Evolutionary conservation across 2,113 vertebrate species (phyloP).

Genomic region (Macaca fascicularis): DNA sequence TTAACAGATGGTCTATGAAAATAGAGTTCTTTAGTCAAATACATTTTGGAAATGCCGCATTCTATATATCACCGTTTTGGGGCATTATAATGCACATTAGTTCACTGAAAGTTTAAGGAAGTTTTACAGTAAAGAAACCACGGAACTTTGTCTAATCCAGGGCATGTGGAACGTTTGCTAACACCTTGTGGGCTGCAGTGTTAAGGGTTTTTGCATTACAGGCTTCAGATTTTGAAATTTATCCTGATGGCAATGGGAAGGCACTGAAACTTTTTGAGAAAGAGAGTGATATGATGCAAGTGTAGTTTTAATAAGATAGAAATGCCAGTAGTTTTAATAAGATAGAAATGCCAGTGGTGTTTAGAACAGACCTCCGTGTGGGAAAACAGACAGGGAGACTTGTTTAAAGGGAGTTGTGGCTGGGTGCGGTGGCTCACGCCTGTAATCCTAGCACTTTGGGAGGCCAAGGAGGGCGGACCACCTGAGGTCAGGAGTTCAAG

Average conservation of each 20-base stretch:
- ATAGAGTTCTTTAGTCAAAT: neutral
- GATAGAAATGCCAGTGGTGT: constrained; percentile 1
- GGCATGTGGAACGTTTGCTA: neutral
- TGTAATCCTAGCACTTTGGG: too few species aligned
- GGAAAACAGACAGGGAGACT: neutral
- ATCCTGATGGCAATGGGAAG: neutral
- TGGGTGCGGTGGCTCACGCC: too few species aligned
- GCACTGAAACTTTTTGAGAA: constrained; percentile 35
- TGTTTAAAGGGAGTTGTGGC: neutral
- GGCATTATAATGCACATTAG: neutral
- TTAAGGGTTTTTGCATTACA: constrained; percentile 18
- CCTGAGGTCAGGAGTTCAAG: too few species aligned
- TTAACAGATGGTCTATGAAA: constrained; percentile 39
- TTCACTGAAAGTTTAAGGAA: constrained; percentile 29
- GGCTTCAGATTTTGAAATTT: neutral
- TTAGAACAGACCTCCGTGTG: neutral
- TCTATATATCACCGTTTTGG: neutral
- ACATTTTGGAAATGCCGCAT: constrained; percentile 30
- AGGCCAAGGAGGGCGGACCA: too few species aligned
- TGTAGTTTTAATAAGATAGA: constrained; percentile 13
- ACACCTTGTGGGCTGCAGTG: neutral
- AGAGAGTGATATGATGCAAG: neutral
- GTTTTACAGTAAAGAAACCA: constrained; percentile 26
- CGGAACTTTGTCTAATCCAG: neutral
- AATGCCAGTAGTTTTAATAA: constrained; percentile 5